Conservation (phyloP, 1,140 invertebrate species). For the Teleopsis dalmanni region DNA sequence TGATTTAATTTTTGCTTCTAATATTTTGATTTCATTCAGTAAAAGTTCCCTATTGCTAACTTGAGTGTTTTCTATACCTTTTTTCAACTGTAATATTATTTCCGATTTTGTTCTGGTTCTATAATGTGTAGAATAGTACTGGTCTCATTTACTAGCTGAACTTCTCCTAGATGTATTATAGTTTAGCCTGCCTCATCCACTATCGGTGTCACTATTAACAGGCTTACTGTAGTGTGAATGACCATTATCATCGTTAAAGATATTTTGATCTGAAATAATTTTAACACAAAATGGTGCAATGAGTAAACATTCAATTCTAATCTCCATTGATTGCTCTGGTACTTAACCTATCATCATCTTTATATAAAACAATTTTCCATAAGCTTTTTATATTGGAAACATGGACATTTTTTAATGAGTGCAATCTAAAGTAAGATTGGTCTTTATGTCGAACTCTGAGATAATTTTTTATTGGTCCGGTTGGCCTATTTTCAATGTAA, state of each 20-base stretch:
- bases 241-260: too few species aligned
- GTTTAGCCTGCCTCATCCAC: not conserved
- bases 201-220: too few species aligned
- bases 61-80: too few species aligned
- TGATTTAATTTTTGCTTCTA: not conserved
- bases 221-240: too few species aligned
- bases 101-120: too few species aligned
- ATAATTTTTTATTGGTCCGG: not conserved
- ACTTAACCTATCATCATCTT: not conserved
- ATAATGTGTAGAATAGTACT: not conserved
- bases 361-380: not conserved
- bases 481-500: not conserved
- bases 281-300: too few species aligned
- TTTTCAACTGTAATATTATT: too few species aligned
- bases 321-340: not conserved
- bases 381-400: not conserved
- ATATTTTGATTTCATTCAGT: not conserved
- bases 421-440: not conserved
- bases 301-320: too few species aligned
- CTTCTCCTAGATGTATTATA: not conserved
- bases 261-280: too few species aligned
- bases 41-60: not conserved
- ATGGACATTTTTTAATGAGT: not conserved
- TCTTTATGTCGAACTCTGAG: not conserved
- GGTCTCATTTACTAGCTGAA: not conserved